These are phyloP conservation scores for Drosophila robusta DNA, from an alignment of 2,888 invertebrate species.

Conservation along the genomic window DNA sequence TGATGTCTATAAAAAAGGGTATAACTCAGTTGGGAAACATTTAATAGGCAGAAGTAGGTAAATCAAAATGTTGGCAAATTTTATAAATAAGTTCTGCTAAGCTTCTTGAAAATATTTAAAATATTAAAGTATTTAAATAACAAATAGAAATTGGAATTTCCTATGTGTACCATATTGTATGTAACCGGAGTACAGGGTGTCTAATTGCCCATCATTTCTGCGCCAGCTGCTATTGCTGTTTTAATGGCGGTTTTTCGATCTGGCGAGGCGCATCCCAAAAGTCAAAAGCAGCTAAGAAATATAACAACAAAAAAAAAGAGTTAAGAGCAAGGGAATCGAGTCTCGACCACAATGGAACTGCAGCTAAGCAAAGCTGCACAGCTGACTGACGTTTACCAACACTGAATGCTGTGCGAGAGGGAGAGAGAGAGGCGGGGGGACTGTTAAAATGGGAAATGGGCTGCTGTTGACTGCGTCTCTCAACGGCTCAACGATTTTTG, in stretches of 20 bases:
- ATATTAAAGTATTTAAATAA: too few species aligned
- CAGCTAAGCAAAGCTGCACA: conserved; percentile 61
- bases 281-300: background rate
- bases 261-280: conserved; percentile 38
- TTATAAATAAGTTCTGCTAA: too few species aligned
- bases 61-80: too few species aligned
- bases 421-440: background rate
- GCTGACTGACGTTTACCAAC: conserved; percentile 64
- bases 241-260: conserved; percentile 41
- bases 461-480: conserved; percentile 53
- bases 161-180: too few species aligned
- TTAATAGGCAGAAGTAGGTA: too few species aligned
- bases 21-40: too few species aligned
- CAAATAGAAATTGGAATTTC: too few species aligned
- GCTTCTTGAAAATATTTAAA: too few species aligned
- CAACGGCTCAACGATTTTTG: conserved; percentile 82
- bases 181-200: conserved; percentile 2
- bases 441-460: conserved; percentile 27
- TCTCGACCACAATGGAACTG: conserved; percentile 34
- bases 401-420: conserved; percentile 29
- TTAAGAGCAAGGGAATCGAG: conserved; percentile 1
- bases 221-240: background rate
- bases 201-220: background rate
- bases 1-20: too few species aligned
- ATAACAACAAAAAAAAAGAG: background rate